Base-by-base conservation (phyloP, 2,797 vertebrate species). In the Carduelis carduelis region DNA sequence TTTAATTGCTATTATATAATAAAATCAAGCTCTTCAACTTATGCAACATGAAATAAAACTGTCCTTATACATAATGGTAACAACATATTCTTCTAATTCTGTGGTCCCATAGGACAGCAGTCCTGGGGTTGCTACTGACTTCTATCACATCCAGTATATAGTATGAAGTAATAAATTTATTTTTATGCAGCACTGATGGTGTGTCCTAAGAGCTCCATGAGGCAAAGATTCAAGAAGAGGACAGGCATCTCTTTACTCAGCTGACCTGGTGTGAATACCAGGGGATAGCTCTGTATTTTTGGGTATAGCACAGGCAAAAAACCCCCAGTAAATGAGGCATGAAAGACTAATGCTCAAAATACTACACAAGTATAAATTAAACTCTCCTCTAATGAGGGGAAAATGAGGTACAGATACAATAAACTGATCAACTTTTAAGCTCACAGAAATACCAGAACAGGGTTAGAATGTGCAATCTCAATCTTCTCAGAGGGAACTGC, bases 141-240 rank as follows among this genome's bases (percentile, higher is more conserved):
- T 76, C 44, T 76, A 39, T 34, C 52, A 61, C 84, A 64, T 87
- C 65, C 64, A 92, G 49, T 24, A 77, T 19, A 74, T 5, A n/a
- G 49, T 14, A 83, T 92, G 82, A 95, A 95, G 71, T 52, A 87
- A 95, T 24, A 64, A 6, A 78, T 71, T 80, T 93, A 93, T 94
- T 94, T 96, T 90, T 93, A 49, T 83, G 61, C 70, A 68, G 65
- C 43, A 56, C 69, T 50, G 55, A 83, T 86, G 49, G 57, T 80
- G 76, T 81, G 55, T 47, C 35, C 87, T 34, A 55, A 77, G 39
- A 70, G 28, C 35, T 56, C 59, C 76, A 23, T 6, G 52, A 92
- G 75, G 74, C 66, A 79, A 90, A 78, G 78, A 75, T 37, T 82
- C 32, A 92, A 85, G 81, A 55, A 16, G 63, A 86, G 30, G 66